Base-by-base conservation (phyloP, 2,797 vertebrate species). In the Molossus molossus region DNA sequence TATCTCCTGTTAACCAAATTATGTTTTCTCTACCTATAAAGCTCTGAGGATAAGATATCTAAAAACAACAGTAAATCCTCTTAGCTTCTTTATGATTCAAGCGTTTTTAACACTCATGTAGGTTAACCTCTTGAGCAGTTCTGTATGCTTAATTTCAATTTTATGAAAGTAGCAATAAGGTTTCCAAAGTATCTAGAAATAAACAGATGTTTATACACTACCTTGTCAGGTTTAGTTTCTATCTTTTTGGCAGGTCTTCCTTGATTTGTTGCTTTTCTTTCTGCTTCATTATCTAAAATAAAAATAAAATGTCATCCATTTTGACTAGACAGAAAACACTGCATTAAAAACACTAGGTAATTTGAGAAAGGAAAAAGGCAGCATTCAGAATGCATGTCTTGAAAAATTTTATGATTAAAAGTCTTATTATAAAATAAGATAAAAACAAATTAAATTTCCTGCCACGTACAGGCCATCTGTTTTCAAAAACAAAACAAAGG, bases 231-330 rank as follows among this genome's bases (percentile, higher is more conserved):
- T 95, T 97, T 98, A 90, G 69, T 81, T 67, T 93, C 95, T 79
- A 33, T 27, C 25, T 92, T 96, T 92, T 91, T 95, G 76, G 97
- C 97, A 77, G 94, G 94, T 90, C 96, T 98, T 93, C 95, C 98
- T 93, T n/a, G 89, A 6, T 60, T 97, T 79, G 94, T 37, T 57
- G 87, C 8, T 77, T 96, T 98, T 96, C 91, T 98, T 95, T 98
- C 98, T 81, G 91, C 20, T 85, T 94, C 96, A 58, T 95, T 97
- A 92, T 96, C 98, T 98, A 94, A 96, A 97, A 97, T 53, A 95
- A 89, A 95, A 96, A 85, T 76, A 33, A 96, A 94, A 77, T 70
- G 23, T 82, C 12, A 95, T 10, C 3, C 37, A 92, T 55, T 92
- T 93, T 90, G 72, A 93, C 27, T 25, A 76, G 50, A 87, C 18